A percentile compares a stretch with the other conserved stretches of the same genome.
These are phyloP conservation scores for Brachystomella parvula DNA, from an alignment of 1,140 invertebrate genomes.

Conservation along the genomic window DNA sequence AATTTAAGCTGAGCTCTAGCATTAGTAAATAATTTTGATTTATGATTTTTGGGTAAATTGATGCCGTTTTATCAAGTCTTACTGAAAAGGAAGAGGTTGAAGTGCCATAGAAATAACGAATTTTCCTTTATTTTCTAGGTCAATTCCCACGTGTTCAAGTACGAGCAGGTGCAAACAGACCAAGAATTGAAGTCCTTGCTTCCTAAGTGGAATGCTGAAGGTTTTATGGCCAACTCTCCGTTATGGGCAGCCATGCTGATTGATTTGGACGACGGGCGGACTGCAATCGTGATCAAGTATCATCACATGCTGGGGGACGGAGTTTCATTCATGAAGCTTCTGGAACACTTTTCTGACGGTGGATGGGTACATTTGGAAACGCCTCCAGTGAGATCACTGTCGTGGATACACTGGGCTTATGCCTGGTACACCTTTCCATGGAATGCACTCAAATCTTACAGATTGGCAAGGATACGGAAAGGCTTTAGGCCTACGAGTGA, in stretches of 20 bases:
- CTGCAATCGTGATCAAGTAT: slow-evolving; percentile 30
- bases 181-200: slow-evolving; percentile 28
- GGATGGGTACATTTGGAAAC: slow-evolving; percentile 31
- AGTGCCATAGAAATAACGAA: too few species aligned
- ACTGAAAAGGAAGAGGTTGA: too few species aligned
- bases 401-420: slow-evolving; percentile 33
- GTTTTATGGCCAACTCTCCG: slow-evolving; percentile 21
- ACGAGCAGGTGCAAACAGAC: slow-evolving; percentile 13
- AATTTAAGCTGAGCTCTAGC: too few species aligned
- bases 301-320: slow-evolving; percentile 37
- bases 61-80: too few species aligned
- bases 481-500: slow-evolving; percentile 33
- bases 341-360: slow-evolving; percentile 31
- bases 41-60: too few species aligned
- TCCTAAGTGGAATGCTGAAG: slow-evolving; percentile 21
- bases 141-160: slow-evolving; percentile 18
- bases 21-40: too few species aligned
- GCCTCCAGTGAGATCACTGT: slow-evolving; percentile 15
- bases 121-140: slow-evolving; percentile 14
- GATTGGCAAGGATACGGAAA: slow-evolving; percentile 30
- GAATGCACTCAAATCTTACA: slow-evolving; percentile 34
- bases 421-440: slow-evolving; percentile 38
- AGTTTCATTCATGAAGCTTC: slow-evolving; percentile 35
- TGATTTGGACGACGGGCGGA: slow-evolving; percentile 20
- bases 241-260: slow-evolving; percentile 30